phyloP scores from a whole-genome alignment of 2,113 vertebrate species.

The Nothocercus nigrocapillus region DNA sequence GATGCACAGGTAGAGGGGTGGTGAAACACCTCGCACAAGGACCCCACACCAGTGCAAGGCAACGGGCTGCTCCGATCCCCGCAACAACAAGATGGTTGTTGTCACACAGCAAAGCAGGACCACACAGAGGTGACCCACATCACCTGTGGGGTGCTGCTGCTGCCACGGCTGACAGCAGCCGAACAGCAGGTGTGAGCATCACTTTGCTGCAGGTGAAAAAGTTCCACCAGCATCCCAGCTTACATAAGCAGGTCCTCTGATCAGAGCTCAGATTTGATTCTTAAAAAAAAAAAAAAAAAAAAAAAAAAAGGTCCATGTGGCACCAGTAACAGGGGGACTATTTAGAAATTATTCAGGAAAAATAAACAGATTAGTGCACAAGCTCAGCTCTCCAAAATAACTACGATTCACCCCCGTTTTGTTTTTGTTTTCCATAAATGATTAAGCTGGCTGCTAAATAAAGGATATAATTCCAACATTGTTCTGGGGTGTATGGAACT shows the following conservation, averaged over 20 bases:
- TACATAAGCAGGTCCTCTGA: rapidly evolving
- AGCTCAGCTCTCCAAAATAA: neutral
- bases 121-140: too few relatives aligned
- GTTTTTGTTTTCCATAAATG: neutral
- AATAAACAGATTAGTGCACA: neutral
- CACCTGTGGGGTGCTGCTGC: neutral
- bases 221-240: rapidly evolving
- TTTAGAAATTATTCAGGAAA: neutral
- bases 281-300: too few relatives aligned
- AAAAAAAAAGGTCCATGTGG: rapidly evolving
- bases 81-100: neutral
- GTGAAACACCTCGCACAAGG: neutral
- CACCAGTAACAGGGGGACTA: neutral
- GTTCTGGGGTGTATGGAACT: neutral
- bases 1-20: neutral
- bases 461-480: neutral
- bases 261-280: neutral
- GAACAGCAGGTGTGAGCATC: neutral
- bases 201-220: neutral
- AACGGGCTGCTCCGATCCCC: too few relatives aligned
- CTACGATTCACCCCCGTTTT: neutral
- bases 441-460: neutral
- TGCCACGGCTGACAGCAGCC: neutral
- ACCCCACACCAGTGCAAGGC: rapidly evolving
- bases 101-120: neutral